Conservation (phyloP, 2,888 invertebrate species). For the Netelia melanura region DNA sequence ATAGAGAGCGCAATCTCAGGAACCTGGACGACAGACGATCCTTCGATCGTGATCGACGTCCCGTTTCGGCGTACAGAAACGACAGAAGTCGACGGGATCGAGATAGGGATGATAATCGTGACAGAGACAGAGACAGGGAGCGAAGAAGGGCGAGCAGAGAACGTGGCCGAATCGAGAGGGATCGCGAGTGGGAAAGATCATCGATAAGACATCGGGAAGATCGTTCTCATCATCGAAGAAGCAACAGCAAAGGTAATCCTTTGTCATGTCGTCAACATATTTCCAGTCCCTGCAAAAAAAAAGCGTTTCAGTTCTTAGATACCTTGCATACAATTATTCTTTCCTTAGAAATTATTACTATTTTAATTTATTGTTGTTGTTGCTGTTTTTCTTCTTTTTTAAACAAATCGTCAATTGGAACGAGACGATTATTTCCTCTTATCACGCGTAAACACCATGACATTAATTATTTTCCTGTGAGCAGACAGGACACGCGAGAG, state of each 20-base stretch:
- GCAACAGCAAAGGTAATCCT: constrained; percentile 73
- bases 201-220: constrained; percentile 71
- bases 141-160: constrained; percentile 68
- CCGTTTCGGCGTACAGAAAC: constrained; percentile 74
- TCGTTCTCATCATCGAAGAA: constrained; percentile 67
- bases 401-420: background rate
- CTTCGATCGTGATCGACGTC: constrained; percentile 72
- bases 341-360: background rate
- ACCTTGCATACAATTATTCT: constrained; percentile 14
- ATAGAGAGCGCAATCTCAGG: constrained; percentile 52
- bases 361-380: constrained; percentile 4
- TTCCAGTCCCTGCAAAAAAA: background rate
- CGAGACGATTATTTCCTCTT: constrained; percentile 14
- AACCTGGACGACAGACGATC: constrained; percentile 70
- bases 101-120: constrained; percentile 76
- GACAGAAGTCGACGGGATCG: constrained; percentile 72
- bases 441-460: constrained; percentile 27
- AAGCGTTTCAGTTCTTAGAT: background rate
- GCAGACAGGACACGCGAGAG: constrained; percentile 81
- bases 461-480: constrained; percentile 70
- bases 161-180: constrained; percentile 73
- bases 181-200: constrained; percentile 71
- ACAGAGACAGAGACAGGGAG: constrained; percentile 44
- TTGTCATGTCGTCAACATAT: constrained; percentile 26
- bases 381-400: background rate